Percentiles rank a stretch among this genome's conserved stretches.
phyloP scores from a whole-genome alignment of 2,797 vertebrate species.

The Mormyrus hasselquistii region DNA sequence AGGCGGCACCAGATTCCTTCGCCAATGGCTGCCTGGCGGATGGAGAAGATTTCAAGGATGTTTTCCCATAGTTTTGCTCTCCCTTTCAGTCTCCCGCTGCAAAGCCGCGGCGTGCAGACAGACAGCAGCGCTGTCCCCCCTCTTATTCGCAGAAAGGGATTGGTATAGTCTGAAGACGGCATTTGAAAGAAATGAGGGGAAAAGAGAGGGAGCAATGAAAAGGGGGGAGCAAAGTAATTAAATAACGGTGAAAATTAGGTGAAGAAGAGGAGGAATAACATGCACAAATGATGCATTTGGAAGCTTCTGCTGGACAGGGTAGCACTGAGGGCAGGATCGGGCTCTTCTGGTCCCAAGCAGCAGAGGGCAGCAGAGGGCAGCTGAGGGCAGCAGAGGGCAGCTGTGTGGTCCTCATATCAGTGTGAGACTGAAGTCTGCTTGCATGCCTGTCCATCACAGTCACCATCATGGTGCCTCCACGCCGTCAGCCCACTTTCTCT shows the following conservation, averaged over 20 bases:
- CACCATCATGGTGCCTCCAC: background rate
- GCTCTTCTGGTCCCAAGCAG: background rate
- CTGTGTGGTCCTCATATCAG: background rate
- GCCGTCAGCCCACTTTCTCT: background rate
- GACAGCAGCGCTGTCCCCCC: constrained; percentile 35
- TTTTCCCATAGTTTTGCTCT: constrained; percentile 3
- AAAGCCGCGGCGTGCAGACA: constrained; percentile 13
- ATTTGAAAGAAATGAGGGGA: constrained; percentile 36
- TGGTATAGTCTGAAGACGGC: constrained; percentile 58
- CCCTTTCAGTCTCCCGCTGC: background rate
- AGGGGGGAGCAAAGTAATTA: constrained; percentile 44
- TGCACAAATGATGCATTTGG: background rate
- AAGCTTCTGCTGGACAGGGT: background rate
- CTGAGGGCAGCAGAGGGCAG: background rate
- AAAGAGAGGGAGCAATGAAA: constrained; percentile 22
- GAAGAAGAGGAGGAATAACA: constrained; percentile 30
- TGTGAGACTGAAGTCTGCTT: background rate
- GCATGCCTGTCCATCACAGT: background rate
- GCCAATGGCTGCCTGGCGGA: background rate
- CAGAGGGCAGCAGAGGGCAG: background rate
- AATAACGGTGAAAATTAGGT: constrained; percentile 45
- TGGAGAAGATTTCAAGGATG: background rate
- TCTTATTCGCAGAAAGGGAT: constrained; percentile 23
- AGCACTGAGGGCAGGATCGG: background rate
- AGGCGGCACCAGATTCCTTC: background rate